Base-by-base conservation (phyloP, 1,140 invertebrate species). In the Drosophila sturtevanti region DNA sequence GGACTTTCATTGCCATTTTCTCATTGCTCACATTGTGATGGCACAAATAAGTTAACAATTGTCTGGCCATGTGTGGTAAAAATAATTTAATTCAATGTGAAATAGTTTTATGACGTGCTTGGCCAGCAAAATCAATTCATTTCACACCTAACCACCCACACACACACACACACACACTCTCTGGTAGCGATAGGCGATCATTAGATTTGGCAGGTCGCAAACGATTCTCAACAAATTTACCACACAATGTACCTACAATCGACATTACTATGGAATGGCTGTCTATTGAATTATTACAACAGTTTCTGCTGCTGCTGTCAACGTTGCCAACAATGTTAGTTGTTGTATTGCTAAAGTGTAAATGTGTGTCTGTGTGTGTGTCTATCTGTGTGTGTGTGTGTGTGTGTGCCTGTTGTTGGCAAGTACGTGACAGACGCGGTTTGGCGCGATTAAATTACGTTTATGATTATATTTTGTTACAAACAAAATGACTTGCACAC, bases 231-330 rank as follows among this genome's bases (percentile, higher is more conserved):
- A 78, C 72, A 79, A 89, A 79, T 87, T 87, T 86, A 76, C 70
- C 69, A 82, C 64, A 87, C 62, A 51, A 67, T 48, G 41, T 48
- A 48, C 41, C 41, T 48, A 48, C 41, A 78, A 82, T 78, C 74
- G 79, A 82, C 69, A 87, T 79, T 90, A 87, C 84, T 84, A 55
- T 54, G 63, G 77, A 84, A 82, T 87, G 81, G 81, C 72, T 89
- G 85, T 87, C 70, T 77, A 90, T 90, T 90, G 82, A 90, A 90
- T 90, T 90, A 90, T 90, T 87, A 90, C 87, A 90, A 90, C 87
- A 79, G 79, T 90, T 31, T 31, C 27, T 90, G 87, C 79, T 79
- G 87, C 79, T 79, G 81, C 80, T 90, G 77, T 90, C 87, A 90
- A 65, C 82, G 65, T 67, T 71, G 76, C 63, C 70, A 73, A 66